These are phyloP conservation scores for Cynocephalus volans DNA, from an alignment of 2,113 vertebrate genomes.

Conservation along the genomic window DNA sequence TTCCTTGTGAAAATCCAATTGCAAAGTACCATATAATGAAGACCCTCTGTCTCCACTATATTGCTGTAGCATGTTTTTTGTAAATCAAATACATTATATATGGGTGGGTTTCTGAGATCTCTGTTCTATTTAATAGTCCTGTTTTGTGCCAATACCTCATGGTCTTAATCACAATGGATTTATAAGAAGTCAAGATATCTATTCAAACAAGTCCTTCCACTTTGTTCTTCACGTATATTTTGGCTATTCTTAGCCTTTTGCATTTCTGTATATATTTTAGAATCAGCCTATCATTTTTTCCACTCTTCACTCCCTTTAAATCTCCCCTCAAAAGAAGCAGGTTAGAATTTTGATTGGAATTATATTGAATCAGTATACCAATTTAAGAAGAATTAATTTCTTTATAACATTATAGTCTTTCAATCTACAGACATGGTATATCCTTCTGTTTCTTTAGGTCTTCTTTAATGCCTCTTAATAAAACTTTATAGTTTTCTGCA, in stretches of 20 bases:
- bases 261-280: not conserved
- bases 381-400: not conserved
- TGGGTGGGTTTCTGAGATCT: not conserved
- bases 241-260: not conserved
- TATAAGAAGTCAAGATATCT: not conserved
- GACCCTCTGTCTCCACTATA: not conserved
- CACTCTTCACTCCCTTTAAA: not conserved
- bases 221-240: not conserved
- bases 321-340: not conserved
- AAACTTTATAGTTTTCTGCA: not conserved
- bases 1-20: not conserved
- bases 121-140: not conserved
- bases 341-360: not conserved
- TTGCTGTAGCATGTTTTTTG: not conserved
- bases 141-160: not conserved
- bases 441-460: not conserved
- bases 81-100: not conserved
- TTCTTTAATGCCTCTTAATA: not conserved
- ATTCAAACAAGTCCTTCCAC: not conserved
- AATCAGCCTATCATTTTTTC: not conserved
- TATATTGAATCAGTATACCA: not conserved
- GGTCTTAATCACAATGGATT: not conserved
- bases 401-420: not conserved
- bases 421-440: not conserved
- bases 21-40: not conserved